A percentile compares a stretch with the other conserved stretches of the same genome.
These are phyloP conservation scores for Lagenorhynchus albirostris DNA, from an alignment of 2,113 vertebrate genomes.

Conservation along the genomic window DNA sequence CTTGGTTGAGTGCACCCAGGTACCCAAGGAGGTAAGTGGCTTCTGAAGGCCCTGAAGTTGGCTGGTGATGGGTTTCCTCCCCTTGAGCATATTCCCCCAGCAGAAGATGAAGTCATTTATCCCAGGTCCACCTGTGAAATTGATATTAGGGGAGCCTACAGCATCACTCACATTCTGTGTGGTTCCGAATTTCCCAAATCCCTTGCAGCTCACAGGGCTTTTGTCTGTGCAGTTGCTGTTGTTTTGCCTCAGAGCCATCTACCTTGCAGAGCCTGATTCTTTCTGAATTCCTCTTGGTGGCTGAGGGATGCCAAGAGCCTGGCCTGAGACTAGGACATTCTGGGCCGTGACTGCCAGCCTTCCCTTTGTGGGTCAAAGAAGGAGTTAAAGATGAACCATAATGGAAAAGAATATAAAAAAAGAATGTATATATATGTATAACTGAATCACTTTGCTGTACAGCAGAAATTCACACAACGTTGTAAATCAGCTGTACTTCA, in stretches of 20 bases:
- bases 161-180: accelerated
- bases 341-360: not conserved
- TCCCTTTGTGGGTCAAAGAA: not conserved
- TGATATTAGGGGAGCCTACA: accelerated
- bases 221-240: accelerated
- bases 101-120: not conserved
- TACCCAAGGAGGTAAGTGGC: not conserved
- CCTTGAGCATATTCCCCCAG: not conserved
- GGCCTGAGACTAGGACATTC: not conserved
- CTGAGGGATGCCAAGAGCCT: not conserved
- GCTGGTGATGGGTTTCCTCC: not conserved
- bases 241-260: too few species aligned
- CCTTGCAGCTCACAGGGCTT: not conserved
- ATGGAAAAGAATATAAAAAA: not conserved
- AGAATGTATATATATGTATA: not conserved
- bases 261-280: not conserved
- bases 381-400: not conserved
- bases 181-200: not conserved
- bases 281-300: not conserved
- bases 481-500: not conserved
- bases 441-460: not conserved
- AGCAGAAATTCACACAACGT: not conserved
- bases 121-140: not conserved
- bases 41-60: not conserved
- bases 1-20: not conserved